Evolutionary conservation across 2,888 invertebrate species (phyloP).

Genomic region (Pilophorus perplexus): DNA sequence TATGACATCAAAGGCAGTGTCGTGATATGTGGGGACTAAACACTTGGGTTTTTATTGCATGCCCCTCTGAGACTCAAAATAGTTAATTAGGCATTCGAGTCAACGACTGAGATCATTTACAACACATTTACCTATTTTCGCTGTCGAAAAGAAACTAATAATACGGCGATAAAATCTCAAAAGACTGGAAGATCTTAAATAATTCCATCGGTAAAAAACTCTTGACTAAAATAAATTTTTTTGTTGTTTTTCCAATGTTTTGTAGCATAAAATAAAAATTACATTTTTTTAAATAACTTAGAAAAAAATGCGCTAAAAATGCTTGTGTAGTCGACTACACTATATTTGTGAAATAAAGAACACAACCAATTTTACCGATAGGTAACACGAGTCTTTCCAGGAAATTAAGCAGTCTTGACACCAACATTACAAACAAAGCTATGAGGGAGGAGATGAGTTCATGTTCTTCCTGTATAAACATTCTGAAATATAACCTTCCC

Average conservation of each 20-base stretch:
- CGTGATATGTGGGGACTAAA: conserved; percentile 38
- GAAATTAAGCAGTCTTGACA: conserved; percentile 24
- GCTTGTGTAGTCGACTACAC: conserved; percentile 8
- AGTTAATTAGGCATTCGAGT: conserved; percentile 33
- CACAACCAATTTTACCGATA: conserved; percentile 32
- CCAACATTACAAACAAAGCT: conserved; percentile 2
- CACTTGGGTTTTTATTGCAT: conserved; percentile 28
- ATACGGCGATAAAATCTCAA: too few relatives aligned
- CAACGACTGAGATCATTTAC: conserved; percentile 35
- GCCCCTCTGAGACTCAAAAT: conserved; percentile 28
- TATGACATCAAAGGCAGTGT: conserved; percentile 39
- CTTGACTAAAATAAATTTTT: neutral
- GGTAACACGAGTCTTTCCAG: conserved; percentile 24
- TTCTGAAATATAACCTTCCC: neutral
- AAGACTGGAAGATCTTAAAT: conserved; percentile 35
- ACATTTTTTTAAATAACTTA: conserved; percentile 17
- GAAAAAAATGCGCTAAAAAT: conserved; percentile 21
- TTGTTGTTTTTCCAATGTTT: conserved; percentile 10
- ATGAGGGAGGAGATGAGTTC: too few relatives aligned
- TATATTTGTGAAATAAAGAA: conserved; percentile 9
- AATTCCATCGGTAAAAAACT: conserved; percentile 23
- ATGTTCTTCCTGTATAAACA: too few relatives aligned
- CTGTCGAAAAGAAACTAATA: too few relatives aligned
- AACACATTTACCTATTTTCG: conserved; percentile 29
- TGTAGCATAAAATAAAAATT: conserved; percentile 10